Evolutionary conservation across 1,140 invertebrate species (phyloP).

Genomic region (Trachymyrmex cornetzi): DNA sequence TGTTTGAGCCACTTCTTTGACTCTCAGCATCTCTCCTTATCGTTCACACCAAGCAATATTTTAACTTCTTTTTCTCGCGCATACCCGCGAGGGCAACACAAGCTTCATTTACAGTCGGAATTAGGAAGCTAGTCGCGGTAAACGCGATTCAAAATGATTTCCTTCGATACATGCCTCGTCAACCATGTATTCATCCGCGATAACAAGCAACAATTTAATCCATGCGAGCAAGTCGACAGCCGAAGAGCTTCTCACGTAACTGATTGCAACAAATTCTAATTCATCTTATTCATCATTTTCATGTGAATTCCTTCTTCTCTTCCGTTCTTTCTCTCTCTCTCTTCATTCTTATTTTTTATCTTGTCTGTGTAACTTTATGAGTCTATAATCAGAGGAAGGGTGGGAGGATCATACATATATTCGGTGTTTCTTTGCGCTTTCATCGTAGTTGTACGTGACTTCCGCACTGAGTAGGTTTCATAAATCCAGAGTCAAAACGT

Average conservation of each 20-base stretch:
- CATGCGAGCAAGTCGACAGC: not conserved
- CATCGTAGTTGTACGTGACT: too few species aligned
- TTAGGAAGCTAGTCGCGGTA: constrained; percentile 49
- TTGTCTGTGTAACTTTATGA: too few species aligned
- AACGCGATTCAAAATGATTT: not conserved
- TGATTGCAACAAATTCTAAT: not conserved
- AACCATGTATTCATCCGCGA: constrained; percentile 27
- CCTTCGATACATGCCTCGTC: constrained; percentile 32
- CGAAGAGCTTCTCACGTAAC: not conserved
- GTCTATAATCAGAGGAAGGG: too few species aligned
- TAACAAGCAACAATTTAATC: constrained; percentile 20
- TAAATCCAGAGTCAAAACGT: too few species aligned
- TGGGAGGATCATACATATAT: too few species aligned
- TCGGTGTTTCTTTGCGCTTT: too few species aligned
- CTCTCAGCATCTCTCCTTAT: not conserved
- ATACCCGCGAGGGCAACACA: not conserved
- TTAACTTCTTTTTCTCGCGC: constrained; percentile 17
- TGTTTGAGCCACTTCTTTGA: constrained; percentile 54
- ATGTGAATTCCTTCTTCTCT: too few species aligned
- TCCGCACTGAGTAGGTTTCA: too few species aligned
- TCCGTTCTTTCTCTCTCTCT: too few species aligned
- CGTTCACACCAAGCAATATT: not conserved
- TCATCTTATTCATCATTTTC: not conserved
- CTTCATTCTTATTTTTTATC: too few species aligned
- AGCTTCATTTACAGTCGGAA: constrained; percentile 54